phyloP scores from a whole-genome alignment of 2,888 invertebrate species.

The Lingula anatina region DNA sequence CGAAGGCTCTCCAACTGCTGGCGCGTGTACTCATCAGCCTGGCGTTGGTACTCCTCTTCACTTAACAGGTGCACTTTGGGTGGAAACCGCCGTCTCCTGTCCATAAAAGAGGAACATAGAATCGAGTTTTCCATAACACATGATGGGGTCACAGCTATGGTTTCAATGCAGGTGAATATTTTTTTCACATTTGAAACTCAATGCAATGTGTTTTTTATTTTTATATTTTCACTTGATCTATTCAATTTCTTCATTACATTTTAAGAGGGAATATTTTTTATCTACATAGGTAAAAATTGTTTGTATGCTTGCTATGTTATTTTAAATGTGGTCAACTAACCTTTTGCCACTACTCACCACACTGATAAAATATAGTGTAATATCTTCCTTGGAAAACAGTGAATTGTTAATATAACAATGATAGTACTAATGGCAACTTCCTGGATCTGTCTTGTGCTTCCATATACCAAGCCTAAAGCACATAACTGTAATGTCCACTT shows the following conservation, averaged over 20 bases:
- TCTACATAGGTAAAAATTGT: no score
- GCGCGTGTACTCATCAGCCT: conserved; percentile 75
- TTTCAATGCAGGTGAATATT: no score
- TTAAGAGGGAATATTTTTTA: no score
- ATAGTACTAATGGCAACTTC: conserved; percentile 70
- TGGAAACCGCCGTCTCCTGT: conserved; percentile 36
- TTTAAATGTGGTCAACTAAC: neutral
- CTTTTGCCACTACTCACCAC: neutral
- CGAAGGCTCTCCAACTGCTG: conserved; percentile 75
- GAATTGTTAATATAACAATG: conserved; percentile 48
- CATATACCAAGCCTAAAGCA: conserved; percentile 68
- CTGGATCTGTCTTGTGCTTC: conserved; percentile 70
- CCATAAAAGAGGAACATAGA: no score
- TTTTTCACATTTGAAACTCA: no score
- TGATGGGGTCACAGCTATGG: no score
- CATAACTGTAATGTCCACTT: conserved; percentile 80
- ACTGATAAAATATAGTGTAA: conserved; percentile 3
- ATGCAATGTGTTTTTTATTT: no score
- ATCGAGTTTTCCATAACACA: no score
- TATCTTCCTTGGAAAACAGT: conserved; percentile 24
- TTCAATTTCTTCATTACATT: no score
- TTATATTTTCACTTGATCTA: no score
- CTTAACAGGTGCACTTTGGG: conserved; percentile 61
- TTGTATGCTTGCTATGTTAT: no score
- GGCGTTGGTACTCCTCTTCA: conserved; percentile 77